Base-by-base conservation (phyloP, 2,888 invertebrate genomes). In the Morinoia aosen region DNA sequence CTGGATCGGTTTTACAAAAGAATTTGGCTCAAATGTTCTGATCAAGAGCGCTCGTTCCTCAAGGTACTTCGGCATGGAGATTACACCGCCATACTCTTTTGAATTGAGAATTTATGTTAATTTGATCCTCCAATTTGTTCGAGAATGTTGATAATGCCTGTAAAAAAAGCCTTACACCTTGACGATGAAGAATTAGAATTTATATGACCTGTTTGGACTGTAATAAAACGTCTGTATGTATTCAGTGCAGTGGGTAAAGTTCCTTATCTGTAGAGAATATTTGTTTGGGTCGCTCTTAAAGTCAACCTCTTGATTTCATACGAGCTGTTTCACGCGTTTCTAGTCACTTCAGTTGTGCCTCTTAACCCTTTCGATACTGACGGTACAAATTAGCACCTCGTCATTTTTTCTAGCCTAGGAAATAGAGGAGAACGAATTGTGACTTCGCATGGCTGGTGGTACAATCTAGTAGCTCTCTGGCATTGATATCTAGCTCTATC, bases 121-220 rank as follows among this genome's bases (percentile, higher is more conserved):
- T 93, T 93, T 93, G 93, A 57, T 93, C 93, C 93, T 56, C 93
- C 93, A 93, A 93, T 93, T 93, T 93, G 93, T 93, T 93, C 93
- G 93, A 93, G 93, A 93, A 93, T 93, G 93, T 93, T 93, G 93
- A 93, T 93, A 93, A 57, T 93, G 93, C 93, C 57, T 93, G 57
- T 93, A 93, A 93, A 93, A 93, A 57, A 58, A 57, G 57, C 48
- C 93, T 93, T 93, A 57, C 57, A 93, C 93, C 93, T 90, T 93
- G 93, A 93, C 93, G 93, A 93, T 57, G 93, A 93, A 93, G 93
- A 93, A 93, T 93, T 93, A 93, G 93, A 93, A 93, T 93, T 93
- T 93, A 93, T 93, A 93, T 93, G 93, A 93, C 93, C 93, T 93
- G 93, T 93, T 93, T 93, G 93, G 56, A 93, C 48, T 57, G 93